A percentile compares a stretch with the other conserved stretches of the same genome.
Conservation (phyloP, 1,140 invertebrate species). For the Capitella teleta region DNA sequence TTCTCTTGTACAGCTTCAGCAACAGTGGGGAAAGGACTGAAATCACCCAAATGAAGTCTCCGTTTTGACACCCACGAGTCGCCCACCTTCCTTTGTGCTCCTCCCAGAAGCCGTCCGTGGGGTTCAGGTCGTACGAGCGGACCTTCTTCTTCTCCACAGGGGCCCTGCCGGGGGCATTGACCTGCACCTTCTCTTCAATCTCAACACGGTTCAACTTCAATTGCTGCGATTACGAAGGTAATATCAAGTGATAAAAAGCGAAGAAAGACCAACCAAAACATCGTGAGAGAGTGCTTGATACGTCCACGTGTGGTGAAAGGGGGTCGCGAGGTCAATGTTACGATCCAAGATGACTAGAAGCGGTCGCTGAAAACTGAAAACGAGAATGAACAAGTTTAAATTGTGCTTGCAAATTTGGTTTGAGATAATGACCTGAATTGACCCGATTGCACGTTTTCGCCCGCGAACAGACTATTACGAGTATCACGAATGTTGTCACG, state of each 20-base stretch:
- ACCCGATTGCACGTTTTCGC: constrained; percentile 57
- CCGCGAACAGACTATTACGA: constrained; percentile 87
- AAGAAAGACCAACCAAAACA: constrained; percentile 49
- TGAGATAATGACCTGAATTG: constrained; percentile 49
- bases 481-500: constrained; percentile 93
- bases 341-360: constrained; percentile 86
- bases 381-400: background rate
- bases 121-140: constrained; percentile 81
- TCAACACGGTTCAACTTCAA: constrained; percentile 77
- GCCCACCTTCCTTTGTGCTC: constrained; percentile 69
- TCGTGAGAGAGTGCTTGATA: constrained; percentile 89
- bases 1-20: constrained; percentile 98
- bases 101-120: constrained; percentile 81
- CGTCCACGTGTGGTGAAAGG: constrained; percentile 98
- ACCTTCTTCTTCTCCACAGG: constrained; percentile 42
- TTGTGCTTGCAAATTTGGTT: background rate
- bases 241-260: background rate
- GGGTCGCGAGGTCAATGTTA: constrained; percentile 92
- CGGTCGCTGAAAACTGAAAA: constrained; percentile 81
- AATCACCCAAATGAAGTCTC: constrained; percentile 4
- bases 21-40: constrained; percentile 87
- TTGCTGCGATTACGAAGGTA: constrained; percentile 43
- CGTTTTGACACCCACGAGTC: background rate
- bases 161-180: constrained; percentile 19
- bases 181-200: constrained; percentile 58